Evolutionary conservation across 2,888 invertebrate species (phyloP), one percentile per base, ranked within the genome.

Genomic region (Orgyia antiqua): DNA sequence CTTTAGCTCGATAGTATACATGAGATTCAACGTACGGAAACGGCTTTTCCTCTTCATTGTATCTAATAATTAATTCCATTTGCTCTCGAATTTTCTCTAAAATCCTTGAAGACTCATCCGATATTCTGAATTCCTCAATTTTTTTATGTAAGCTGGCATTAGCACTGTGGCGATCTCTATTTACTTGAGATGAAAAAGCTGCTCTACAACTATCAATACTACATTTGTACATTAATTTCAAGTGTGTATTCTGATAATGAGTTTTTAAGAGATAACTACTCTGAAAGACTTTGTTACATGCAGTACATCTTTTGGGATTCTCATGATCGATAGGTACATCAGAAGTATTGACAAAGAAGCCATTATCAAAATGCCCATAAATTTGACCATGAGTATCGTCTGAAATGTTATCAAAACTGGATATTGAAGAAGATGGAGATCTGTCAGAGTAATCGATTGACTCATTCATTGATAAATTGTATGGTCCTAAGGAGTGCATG

Each of bases 221-320:
- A 80, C 98, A 98, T 67, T 94, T 95, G 78, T 97, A 97, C 93
- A 97, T 95, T 38, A 97, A 82, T 78, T 98, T 98, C 30, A 98
- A 90, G 77, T 98, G 98, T 6, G 96, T 94, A 73, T 95, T 97
- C 86, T 97, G 97, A 73, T 96, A 98, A 71, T 98, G 98, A 1
- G 95, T 94, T 78, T 97, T 97, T 12, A 97, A 92, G 28, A 95
- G 94, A 67, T 96, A 97, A 58, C 95, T 93, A 66, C 96, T 98
- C 73, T 95, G 96, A 75, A 97, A 98, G 61, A 94, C 89, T 78
- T 97, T 96, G 4, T 95, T 95, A 71, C 98, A 98, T 17, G 95
- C 94, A 2, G 94, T 92, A 75, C 98, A 98, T 53, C 94, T 91
- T 19, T 94, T 88, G 0, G 97, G 97, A 72, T 97, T 96, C 51